Evolutionary conservation across 2,113 vertebrate species (phyloP), one percentile per base, ranked within the genome.

Genomic region (Ptyas mucosa): DNA sequence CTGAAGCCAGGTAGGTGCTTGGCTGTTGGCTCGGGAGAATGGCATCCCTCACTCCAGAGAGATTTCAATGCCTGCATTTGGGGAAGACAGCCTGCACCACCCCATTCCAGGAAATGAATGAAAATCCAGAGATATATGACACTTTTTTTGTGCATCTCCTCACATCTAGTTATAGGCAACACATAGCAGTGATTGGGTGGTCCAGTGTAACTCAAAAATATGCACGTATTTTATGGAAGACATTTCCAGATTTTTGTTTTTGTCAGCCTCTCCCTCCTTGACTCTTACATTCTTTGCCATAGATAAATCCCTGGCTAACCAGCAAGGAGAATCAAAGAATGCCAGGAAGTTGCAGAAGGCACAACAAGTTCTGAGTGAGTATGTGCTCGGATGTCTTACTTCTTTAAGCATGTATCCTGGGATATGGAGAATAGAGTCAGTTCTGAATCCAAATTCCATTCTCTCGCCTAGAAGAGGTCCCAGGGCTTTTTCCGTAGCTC

Each of bases 1-100:
- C 91, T 52, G 54, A 75, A 23, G 1, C 34, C 81, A 89, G 95
- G 95, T 95, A 54, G 57, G 88, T n/a, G 8, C 24, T 6, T 86
- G 57, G 43, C 6, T 1, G 1, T 24, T 3, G 5, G 23, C 88
- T 90, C 20, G 4, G 8, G 54, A 89, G 12, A 43, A 21, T 7
- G 43, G 21, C 8, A 20, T 39, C 46, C 24, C 29, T 43, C 12
- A 0, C 46, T 18, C 10, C 11, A 15, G 26, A 26, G 10, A 87
- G 12, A 29, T 87, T 87, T n/a, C 24, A 29, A 12, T 29, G 49
- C 87, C 51, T 88, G n/a, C 29, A 52, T 14, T 53, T 29, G 51
- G 52, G 11, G 26, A n/a, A 53, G 12, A 11, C 2, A 29, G 49
- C 52, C 1, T 0, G 4, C 39, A 21, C 14, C 1, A 18, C 7